Conservation (phyloP, 2,888 invertebrate genomes). For the Aricia artaxerxes region DNA sequence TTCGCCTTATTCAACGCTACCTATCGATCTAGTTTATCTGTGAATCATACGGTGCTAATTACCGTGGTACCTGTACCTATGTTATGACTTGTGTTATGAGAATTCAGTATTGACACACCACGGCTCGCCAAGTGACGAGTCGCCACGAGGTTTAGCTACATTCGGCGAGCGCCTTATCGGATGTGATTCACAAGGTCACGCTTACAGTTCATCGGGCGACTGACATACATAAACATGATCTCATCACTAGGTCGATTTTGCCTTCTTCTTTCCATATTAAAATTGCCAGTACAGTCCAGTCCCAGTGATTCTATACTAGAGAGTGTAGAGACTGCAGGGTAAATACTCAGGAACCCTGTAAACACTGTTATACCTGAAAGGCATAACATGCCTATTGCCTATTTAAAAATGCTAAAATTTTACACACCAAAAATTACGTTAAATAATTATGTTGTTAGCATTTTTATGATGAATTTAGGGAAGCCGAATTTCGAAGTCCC, state of each 20-base stretch:
- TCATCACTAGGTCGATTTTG: constrained; percentile 57
- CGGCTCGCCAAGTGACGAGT: not conserved
- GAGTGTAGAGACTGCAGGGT: no score
- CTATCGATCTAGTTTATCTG: constrained; percentile 13
- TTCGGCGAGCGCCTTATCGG: constrained; percentile 66
- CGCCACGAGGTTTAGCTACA: constrained; percentile 43
- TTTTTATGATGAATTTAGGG: not conserved
- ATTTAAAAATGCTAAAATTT: no score
- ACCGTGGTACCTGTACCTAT: constrained; percentile 9
- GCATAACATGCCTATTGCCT: no score
- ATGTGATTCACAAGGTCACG: constrained; percentile 73
- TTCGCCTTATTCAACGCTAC: not conserved
- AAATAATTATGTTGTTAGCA: no score
- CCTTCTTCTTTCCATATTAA: constrained; percentile 9
- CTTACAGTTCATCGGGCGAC: constrained; percentile 66
- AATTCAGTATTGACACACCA: constrained; percentile 8
- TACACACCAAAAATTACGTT: no score
- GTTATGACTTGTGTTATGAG: not conserved
- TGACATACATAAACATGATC: constrained; percentile 66
- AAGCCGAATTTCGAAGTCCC: not conserved
- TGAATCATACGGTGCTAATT: constrained; percentile 14
- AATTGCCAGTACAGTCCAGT: not conserved
- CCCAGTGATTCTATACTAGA: not conserved
- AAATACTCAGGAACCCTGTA: no score
- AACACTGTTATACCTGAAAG: no score